Base-by-base conservation (phyloP, 2,888 invertebrate species). In the Cantharis nigra region DNA sequence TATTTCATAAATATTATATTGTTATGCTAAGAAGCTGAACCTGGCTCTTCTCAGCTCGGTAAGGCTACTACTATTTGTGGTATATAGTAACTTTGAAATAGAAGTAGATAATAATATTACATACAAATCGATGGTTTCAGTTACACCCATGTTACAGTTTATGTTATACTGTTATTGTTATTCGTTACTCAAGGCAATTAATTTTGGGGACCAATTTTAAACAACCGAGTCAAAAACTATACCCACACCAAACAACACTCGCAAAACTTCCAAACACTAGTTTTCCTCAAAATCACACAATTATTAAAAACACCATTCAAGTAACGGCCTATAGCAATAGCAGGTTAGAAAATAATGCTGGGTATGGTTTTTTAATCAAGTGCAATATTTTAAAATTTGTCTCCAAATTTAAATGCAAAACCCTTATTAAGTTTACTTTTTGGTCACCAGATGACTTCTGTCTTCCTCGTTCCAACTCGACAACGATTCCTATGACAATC, bases 1-100 rank as follows among this genome's bases (percentile, higher is more conserved):
- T 89, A 89, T 88, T 89, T 89, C 88, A 87, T 89, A 88, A 88
- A 88, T 88, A 89, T 88, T 88, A 88, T 88, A 89, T 89, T 89
- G 88, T 89, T 89, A 88, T 87, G 88, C 88, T 89, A 89, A 89
- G 88, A 85, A 86, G 87, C 86, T 85, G 84, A 85, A 82, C 85
- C 84, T 84, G 84, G 83, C 82, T 80, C 77, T 81, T 81, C 82
- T 83, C 81, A 75, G 72, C 79, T 83, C 81, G 83, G 86, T 85
- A 85, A 81, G 76, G 80, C 84, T 84, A 84, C 87, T 86, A 88
- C 87, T 89, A 89, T 89, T 89, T 89, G 89, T 89, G 89, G 89
- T 89, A 89, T 89, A 89, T 89, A 89, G 89, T 89, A 88, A 88
- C 87, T 88, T 88, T 88, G 87, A 85, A 88, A 88, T 89, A 89